Conservation (phyloP, 2,797 vertebrate genomes). For the Manis crassicaudata region DNA sequence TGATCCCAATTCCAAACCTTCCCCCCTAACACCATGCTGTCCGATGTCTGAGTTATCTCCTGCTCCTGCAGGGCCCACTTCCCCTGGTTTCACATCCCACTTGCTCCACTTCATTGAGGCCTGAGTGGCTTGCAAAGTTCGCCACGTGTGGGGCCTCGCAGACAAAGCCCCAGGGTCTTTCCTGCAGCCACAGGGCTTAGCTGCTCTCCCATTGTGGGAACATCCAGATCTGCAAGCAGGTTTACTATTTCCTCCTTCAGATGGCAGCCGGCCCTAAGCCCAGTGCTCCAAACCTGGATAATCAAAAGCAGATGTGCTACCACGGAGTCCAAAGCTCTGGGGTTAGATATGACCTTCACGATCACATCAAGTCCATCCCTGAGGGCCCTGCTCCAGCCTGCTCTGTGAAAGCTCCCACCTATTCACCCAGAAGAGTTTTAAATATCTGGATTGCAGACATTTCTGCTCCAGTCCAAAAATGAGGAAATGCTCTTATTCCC, state of each 20-base stretch:
- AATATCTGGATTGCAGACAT: constrained; percentile 67
- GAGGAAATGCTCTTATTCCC: constrained; percentile 69
- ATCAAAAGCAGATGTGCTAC: constrained; percentile 79
- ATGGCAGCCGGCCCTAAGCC: constrained; percentile 50
- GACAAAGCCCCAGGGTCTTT: constrained; percentile 50
- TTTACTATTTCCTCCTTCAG: constrained; percentile 54
- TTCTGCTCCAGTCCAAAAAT: constrained; percentile 50
- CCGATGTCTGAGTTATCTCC: background rate
- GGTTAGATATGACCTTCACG: constrained; percentile 40
- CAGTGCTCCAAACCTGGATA: background rate
- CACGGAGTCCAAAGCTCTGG: constrained; percentile 9
- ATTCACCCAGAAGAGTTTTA: constrained; percentile 54
- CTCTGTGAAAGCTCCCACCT: constrained; percentile 17
- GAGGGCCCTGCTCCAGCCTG: constrained; percentile 46
- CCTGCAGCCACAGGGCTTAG: background rate
- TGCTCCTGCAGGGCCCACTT: background rate
- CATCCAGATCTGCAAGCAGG: constrained; percentile 13
- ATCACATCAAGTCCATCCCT: constrained; percentile 55
- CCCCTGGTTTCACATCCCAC: accelerated
- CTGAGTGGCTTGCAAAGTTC: background rate
- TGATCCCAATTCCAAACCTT: background rate
- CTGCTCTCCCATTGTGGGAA: background rate
- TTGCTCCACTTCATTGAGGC: background rate
- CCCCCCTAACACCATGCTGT: background rate
- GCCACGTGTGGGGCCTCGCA: constrained; percentile 25